Percentiles rank a stretch among this genome's conserved stretches.
These are phyloP conservation scores for Eueides isabella DNA, from an alignment of 1,140 invertebrate species.

Conservation along the genomic window DNA sequence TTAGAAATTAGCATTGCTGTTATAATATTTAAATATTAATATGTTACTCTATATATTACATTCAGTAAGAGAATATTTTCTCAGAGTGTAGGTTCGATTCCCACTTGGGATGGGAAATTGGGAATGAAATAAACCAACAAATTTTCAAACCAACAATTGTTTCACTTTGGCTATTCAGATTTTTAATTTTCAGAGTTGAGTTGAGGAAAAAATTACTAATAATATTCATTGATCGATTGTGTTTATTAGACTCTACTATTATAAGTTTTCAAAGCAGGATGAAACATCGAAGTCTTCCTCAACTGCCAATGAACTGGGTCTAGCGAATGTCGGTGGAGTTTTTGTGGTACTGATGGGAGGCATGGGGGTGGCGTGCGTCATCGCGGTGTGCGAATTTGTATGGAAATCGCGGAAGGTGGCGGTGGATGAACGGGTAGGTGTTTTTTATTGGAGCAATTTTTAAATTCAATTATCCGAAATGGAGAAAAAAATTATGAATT, in stretches of 20 bases:
- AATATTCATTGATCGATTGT: too few relatives aligned
- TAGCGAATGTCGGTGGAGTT: conserved; percentile 97
- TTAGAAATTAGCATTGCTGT: neutral
- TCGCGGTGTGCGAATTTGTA: conserved; percentile 95
- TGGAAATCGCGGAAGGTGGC: conserved; percentile 97
- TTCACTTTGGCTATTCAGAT: too few relatives aligned
- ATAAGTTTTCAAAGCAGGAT: conserved; percentile 81
- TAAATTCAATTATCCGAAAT: neutral
- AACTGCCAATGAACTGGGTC: conserved; percentile 91
- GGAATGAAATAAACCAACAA: too few relatives aligned
- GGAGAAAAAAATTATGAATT: neutral
- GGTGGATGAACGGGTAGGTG: conserved; percentile 92
- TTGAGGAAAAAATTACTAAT: too few relatives aligned
- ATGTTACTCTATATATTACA: too few relatives aligned
- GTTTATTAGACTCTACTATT: neutral
- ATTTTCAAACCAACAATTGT: too few relatives aligned
- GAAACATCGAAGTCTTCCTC: conserved; percentile 92
- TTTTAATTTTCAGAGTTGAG: too few relatives aligned
- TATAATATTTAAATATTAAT: too few relatives aligned
- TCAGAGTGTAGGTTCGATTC: too few relatives aligned
- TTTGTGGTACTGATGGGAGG: conserved; percentile 97
- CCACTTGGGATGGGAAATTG: too few relatives aligned
- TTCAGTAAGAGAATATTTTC: too few relatives aligned
- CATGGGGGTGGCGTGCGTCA: conserved; percentile 93
- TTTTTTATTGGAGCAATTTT: neutral